Evolutionary conservation across 2,888 invertebrate species (phyloP), one percentile per base, ranked within the genome.

Genomic region (Phrixothrix hirtus): DNA sequence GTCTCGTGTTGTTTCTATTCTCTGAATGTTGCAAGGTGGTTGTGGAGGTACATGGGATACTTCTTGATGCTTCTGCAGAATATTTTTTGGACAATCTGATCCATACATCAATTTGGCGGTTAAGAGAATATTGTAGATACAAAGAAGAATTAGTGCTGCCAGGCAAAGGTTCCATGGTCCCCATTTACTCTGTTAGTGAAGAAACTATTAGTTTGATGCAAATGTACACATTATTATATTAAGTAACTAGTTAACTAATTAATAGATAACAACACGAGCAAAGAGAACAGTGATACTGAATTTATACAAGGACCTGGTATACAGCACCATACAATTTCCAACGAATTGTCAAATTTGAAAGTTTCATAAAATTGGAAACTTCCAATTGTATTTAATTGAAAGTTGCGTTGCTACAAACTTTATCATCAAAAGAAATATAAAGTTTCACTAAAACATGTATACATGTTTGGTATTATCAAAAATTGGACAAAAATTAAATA

Each of bases 141-240:
- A 83, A 55, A 89, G 77, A 25, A 83, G 79, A 43, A 87, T 69
- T 26, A 87, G 83, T 61, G 83, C 81, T 50, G 84, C 73, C 56
- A 86, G 78, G 65, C 86, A 83, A 64, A 87, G 73, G 72, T 84
- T 86, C 86, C 87, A 86, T 70, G 84, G 80, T 62, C 85, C 84
- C 65, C 86, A 81, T 75, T 77, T 76, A 66, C 68, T 65, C 73
- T 73, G n/a, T n/a, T n/a, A n/a, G 54, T 10, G 66, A 64, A 30
- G 4, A 17, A 51, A 39, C 6, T 2, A 47, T 44, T 13, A 39
- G 14, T 21, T 16, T 10, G 9, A 26, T 34, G 39, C 21, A 43
- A 7, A 15, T 45, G 7, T 42, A 29, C 7, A 26, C 26, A 46
- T 16, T 17, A 13, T 10, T 1, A 21, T 15, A 21, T 6, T 32